These are phyloP conservation scores for Rambutsinella grinnellia DNA, from an alignment of 2,888 invertebrate species.

Conservation along the genomic window DNA sequence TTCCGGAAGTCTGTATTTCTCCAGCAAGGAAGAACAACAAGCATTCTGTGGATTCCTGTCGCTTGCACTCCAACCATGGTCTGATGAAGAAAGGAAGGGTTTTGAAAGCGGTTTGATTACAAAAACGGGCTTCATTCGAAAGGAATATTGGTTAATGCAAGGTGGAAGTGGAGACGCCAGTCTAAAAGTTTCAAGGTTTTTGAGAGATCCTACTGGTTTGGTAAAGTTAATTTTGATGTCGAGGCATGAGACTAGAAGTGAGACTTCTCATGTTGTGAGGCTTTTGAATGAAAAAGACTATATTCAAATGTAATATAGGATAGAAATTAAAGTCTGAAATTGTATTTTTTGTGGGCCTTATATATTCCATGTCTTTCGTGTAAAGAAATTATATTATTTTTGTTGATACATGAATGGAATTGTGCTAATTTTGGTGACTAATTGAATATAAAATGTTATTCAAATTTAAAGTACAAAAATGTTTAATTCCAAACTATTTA, in stretches of 20 bases:
- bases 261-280: conserved; percentile 15
- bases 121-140: background rate
- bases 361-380: too few species aligned
- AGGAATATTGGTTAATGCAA: too few species aligned
- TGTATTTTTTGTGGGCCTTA: too few species aligned
- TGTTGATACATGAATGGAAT: too few species aligned
- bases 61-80: conserved; percentile 23
- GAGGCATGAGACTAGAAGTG: conserved; percentile 20
- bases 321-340: too few species aligned
- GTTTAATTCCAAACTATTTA: too few species aligned
- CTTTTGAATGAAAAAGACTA: conserved; percentile 14
- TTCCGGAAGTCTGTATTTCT: conserved; percentile 34
- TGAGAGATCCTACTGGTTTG: conserved; percentile 31
- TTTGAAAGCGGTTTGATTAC: conserved; percentile 32
- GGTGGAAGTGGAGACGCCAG: too few species aligned
- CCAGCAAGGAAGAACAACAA: conserved; percentile 10
- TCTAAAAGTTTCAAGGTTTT: too few species aligned
- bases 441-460: too few species aligned
- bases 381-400: too few species aligned
- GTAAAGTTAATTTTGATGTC: conserved; percentile 18
- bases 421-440: too few species aligned
- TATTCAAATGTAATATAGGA: background rate
- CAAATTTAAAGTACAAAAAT: too few species aligned
- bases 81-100: background rate
- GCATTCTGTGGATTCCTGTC: conserved; percentile 18